These are phyloP conservation scores for Copidosoma floridanum DNA, from an alignment of 1,140 invertebrate species.

Conservation along the genomic window DNA sequence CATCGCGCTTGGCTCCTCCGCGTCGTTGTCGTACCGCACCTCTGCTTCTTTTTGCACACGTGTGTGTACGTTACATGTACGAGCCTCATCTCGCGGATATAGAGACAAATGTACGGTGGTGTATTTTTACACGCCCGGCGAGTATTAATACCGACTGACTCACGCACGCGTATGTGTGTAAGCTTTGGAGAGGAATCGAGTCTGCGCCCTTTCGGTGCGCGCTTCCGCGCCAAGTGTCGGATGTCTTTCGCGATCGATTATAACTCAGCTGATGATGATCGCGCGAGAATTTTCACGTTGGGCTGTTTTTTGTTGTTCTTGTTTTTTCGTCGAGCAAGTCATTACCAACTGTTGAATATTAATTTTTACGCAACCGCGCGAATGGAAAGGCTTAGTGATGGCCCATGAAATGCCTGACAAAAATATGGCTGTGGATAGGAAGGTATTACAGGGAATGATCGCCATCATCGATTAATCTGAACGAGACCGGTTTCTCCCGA, in stretches of 20 bases:
- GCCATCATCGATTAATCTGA: slow-evolving; percentile 4
- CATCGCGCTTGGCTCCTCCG: not conserved
- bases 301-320: no score
- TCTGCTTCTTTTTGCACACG: slow-evolving; percentile 12
- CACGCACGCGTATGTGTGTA: no score
- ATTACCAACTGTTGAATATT: slow-evolving; percentile 8
- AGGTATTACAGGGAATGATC: slow-evolving; percentile 10
- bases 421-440: slow-evolving; percentile 2
- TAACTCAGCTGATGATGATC: no score
- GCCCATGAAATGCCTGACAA: not conserved
- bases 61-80: no score
- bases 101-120: slow-evolving; percentile 24
- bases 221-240: slow-evolving; percentile 16
- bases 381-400: no score
- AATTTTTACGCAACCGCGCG: not conserved
- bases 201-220: no score
- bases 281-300: no score
- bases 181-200: no score
- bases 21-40: not conserved
- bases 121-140: slow-evolving; percentile 47
- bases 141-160: slow-evolving; percentile 53
- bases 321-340: no score
- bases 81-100: no score
- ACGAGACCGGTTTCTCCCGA: slow-evolving; percentile 4
- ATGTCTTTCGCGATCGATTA: no score